Evolutionary conservation across 2,888 invertebrate species (phyloP).

Genomic region (Megastigmus dorsalis): DNA sequence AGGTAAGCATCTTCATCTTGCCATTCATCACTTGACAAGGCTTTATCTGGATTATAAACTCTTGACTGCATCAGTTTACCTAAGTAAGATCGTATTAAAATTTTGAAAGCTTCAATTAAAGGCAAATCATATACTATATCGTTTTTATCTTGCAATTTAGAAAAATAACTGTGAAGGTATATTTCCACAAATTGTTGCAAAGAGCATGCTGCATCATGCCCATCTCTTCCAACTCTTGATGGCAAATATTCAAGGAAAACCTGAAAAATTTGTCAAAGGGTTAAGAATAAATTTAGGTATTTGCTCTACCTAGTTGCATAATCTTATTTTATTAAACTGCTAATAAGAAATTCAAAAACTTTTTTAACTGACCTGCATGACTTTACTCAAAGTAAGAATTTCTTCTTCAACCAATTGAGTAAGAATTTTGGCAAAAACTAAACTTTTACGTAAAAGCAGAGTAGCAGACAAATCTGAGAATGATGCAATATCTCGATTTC

Average conservation of each 20-base stretch:
- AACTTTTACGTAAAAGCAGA: constrained; percentile 75
- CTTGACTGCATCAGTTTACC: constrained; percentile 74
- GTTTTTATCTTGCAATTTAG: constrained; percentile 58
- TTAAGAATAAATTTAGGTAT: constrained; percentile 3
- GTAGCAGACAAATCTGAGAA: constrained; percentile 78
- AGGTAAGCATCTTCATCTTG: constrained; percentile 70
- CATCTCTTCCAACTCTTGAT: constrained; percentile 78
- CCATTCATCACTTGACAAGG: constrained; percentile 55
- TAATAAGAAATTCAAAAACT: background rate
- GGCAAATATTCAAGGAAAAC: constrained; percentile 81
- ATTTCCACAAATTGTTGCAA: constrained; percentile 70
- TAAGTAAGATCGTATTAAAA: constrained; percentile 79
- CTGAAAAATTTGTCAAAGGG: constrained; percentile 69
- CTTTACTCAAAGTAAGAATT: constrained; percentile 73
- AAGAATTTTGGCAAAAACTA: constrained; percentile 75
- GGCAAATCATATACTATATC: constrained; percentile 74
- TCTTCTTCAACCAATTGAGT: constrained; percentile 75
- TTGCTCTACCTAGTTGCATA: background rate
- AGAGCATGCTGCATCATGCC: constrained; percentile 71
- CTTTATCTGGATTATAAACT: constrained; percentile 61
- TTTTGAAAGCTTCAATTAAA: constrained; percentile 77
- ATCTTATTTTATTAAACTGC: background rate
- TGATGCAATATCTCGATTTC: constrained; percentile 69
- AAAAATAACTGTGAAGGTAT: constrained; percentile 67
- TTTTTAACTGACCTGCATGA: constrained; percentile 74